These are phyloP conservation scores for Drosophila nigromelanica DNA, from an alignment of 1,140 invertebrate genomes.

Conservation along the genomic window DNA sequence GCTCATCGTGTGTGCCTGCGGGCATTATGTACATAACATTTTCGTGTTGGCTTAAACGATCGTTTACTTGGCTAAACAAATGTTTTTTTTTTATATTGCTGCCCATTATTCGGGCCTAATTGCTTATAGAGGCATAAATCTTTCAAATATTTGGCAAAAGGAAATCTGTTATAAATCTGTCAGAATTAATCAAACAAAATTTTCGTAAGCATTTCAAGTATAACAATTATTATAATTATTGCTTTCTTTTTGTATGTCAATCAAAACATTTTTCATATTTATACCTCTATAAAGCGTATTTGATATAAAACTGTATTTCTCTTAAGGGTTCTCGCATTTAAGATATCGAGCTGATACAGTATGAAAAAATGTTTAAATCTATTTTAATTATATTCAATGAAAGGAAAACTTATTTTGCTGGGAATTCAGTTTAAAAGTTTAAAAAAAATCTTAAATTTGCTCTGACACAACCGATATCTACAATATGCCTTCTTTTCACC, in stretches of 20 bases:
- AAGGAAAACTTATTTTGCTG: not conserved
- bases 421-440: not conserved
- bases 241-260: not conserved
- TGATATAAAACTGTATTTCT: not conserved
- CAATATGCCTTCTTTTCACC: constrained; percentile 35
- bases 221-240: constrained; percentile 13
- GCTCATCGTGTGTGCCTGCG: constrained; percentile 50
- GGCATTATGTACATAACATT: constrained; percentile 74
- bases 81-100: constrained; percentile 46
- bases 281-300: constrained; percentile 3
- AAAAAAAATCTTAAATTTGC: not conserved
- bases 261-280: not conserved
- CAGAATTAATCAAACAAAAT: constrained; percentile 3
- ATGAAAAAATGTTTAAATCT: not conserved
- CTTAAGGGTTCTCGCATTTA: constrained; percentile 6
- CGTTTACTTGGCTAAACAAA: constrained; percentile 73
- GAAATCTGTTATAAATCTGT: constrained; percentile 12
- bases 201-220: constrained; percentile 5
- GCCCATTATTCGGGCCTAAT: constrained; percentile 32
- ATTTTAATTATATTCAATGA: not conserved
- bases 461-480: constrained; percentile 30
- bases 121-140: constrained; percentile 36
- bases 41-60: constrained; percentile 65
- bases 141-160: not conserved
- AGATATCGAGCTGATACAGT: constrained; percentile 1